Evolutionary conservation across 2,113 vertebrate species (phyloP), one percentile per base, ranked within the genome.

Genomic region (Oophaga pumilio): DNA sequence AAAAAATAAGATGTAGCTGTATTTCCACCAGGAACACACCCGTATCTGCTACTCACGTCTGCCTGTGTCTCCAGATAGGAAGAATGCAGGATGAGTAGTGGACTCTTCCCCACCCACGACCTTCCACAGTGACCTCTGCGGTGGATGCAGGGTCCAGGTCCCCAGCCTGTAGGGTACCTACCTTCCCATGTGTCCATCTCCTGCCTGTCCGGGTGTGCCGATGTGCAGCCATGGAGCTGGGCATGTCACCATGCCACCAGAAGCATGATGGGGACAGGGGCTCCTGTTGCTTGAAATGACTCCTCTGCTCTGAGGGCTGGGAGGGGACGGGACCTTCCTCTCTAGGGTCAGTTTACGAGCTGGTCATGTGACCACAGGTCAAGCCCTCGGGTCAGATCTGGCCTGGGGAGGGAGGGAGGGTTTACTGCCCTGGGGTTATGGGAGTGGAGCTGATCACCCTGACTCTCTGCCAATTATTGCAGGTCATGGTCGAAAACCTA

Each of bases 111-210:
- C 26, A 59, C 15, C 68, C 13, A 26, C 6, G 10, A 43, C 33
- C 49, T 15, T 49, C 33, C 80, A 68, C 80, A 82, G 52, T 50
- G 80, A 66, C 60, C 62, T 64, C 1, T 17, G 6, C n/a, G 28
- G 57, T 53, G 62, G 50, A n/a, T 66, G 20, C 28, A 49, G 57
- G 26, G 14, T n/a, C 62, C 8, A n/a, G 20, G 24, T 24, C 49
- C 43, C 14, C 2, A 66, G 79, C 5, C 33, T 43, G 5, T 43
- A 43, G 33, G 33, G 33, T 77, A 88, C 80, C 95, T 96, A 97
- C 97, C 97, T 97, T 97, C 96, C 97, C 97, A 97, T 94, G 96
- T 95, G 92, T 98, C 97, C 97, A 97, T 97, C 93, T 96, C 95
- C 96, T 97, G 94, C 96, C 96, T 95, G 94, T 94, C 89, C 89